phyloP scores from a whole-genome alignment of 2,113 vertebrate genomes.

The Colius striatus region DNA sequence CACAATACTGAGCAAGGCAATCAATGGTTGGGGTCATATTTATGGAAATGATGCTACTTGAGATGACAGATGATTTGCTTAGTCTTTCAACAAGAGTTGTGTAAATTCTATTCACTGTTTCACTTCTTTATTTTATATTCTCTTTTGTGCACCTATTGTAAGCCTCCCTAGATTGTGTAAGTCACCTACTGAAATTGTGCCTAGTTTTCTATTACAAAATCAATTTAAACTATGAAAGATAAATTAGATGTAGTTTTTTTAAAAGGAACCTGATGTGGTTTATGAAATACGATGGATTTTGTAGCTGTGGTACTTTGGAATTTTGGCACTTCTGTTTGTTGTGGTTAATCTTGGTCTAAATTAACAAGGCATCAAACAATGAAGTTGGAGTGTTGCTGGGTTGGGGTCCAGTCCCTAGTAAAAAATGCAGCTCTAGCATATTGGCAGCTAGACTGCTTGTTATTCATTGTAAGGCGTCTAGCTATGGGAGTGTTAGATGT shows the following conservation, averaged over 20 bases:
- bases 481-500: slow-evolving; percentile 73
- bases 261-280: not conserved
- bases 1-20: slow-evolving; percentile 5
- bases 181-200: not conserved
- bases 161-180: not conserved
- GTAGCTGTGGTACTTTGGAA: not conserved
- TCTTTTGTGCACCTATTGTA: not conserved
- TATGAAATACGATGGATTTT: slow-evolving; percentile 13
- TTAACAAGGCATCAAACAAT: slow-evolving; percentile 63
- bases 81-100: not conserved
- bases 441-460: slow-evolving; percentile 79
- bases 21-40: slow-evolving; percentile 20
- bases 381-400: slow-evolving; percentile 66
- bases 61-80: slow-evolving; percentile 28
- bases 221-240: not conserved
- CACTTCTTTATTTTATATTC: not conserved
- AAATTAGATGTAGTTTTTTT: not conserved
- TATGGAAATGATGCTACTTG: slow-evolving; percentile 35
- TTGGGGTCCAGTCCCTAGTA: slow-evolving; percentile 57
- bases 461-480: slow-evolving; percentile 79
- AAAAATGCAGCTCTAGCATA: slow-evolving; percentile 71
- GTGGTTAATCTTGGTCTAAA: slow-evolving; percentile 60
- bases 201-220: not conserved
- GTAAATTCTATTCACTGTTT: not conserved
- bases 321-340: slow-evolving; percentile 48